phyloP scores from a whole-genome alignment of 1,140 invertebrate species.

The Lanistes nyassanus region DNA sequence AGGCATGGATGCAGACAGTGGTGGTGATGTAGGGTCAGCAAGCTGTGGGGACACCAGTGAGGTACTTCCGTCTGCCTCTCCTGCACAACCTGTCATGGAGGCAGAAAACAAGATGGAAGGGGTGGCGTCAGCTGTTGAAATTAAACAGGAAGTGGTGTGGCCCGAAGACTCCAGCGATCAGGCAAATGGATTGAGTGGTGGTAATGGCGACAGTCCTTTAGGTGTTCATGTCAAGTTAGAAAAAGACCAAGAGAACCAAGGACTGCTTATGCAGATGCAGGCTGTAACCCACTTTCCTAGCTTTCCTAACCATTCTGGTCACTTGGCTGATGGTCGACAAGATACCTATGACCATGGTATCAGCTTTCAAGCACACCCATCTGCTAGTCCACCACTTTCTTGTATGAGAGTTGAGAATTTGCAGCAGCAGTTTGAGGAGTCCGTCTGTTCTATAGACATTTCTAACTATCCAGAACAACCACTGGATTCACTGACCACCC shows the following conservation, averaged over 20 bases:
- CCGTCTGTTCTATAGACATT: not conserved
- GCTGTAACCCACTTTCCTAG: not conserved
- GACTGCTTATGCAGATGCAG: not conserved
- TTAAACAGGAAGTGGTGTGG: slow-evolving; percentile 1
- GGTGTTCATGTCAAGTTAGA: not conserved
- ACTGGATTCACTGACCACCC: not conserved
- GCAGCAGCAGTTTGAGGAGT: slow-evolving; percentile 25
- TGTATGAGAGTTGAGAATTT: slow-evolving; percentile 12
- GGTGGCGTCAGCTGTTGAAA: not conserved
- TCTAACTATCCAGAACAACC: too few species aligned
- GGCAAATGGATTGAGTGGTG: not conserved
- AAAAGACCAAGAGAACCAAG: too few species aligned
- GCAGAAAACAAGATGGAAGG: not conserved
- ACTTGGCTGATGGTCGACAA: not conserved
- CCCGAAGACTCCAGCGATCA: not conserved
- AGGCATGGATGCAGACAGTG: slow-evolving; percentile 12
- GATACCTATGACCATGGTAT: too few species aligned
- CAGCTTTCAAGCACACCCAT: not conserved
- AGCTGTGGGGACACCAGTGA: not conserved
- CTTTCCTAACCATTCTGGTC: not conserved
- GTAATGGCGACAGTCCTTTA: not conserved
- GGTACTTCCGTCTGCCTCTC: too few species aligned
- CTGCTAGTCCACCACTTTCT: slow-evolving; percentile 9
- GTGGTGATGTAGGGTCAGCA: not conserved
- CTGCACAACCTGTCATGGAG: not conserved